Evolutionary conservation across 2,888 invertebrate genomes (phyloP).

Genomic region (Tupiocoris notatus): DNA sequence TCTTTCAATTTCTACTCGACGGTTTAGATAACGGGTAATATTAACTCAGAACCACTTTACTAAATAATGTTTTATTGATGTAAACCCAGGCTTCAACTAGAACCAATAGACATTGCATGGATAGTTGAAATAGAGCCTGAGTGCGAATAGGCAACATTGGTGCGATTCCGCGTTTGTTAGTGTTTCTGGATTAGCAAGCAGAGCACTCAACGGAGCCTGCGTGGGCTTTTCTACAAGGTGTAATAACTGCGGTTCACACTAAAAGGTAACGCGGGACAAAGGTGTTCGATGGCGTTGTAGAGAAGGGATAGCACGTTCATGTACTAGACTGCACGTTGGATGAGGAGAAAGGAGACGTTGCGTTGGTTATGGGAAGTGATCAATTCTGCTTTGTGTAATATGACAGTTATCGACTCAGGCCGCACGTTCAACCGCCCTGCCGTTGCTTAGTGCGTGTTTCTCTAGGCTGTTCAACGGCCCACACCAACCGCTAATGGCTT

Average conservation of each 20-base stretch:
- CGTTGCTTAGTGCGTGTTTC: not conserved
- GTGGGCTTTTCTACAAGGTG: not conserved
- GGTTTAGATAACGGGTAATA: no score
- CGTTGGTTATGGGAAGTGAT: slow-evolving; percentile 17
- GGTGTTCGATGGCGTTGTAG: not conserved
- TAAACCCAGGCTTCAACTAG: no score
- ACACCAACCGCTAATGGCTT: not conserved
- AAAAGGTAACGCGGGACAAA: slow-evolving; percentile 12
- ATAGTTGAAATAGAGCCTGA: no score
- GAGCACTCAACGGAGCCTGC: not conserved
- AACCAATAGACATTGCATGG: no score
- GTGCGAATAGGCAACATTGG: no score
- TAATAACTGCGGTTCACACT: slow-evolving; percentile 29
- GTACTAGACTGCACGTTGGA: not conserved
- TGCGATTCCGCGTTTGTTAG: no score
- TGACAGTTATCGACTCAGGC: slow-evolving; percentile 29
- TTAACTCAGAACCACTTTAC: no score
- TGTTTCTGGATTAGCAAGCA: no score
- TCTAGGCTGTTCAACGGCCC: not conserved
- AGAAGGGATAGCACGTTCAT: not conserved
- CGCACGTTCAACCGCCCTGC: not conserved
- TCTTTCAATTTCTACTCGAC: no score
- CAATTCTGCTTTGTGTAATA: slow-evolving; percentile 34
- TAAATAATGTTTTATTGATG: no score
- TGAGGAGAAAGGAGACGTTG: not conserved